Base-by-base conservation (phyloP, 23 tunicate species). In the Trididemnum nubilum region DNA sequence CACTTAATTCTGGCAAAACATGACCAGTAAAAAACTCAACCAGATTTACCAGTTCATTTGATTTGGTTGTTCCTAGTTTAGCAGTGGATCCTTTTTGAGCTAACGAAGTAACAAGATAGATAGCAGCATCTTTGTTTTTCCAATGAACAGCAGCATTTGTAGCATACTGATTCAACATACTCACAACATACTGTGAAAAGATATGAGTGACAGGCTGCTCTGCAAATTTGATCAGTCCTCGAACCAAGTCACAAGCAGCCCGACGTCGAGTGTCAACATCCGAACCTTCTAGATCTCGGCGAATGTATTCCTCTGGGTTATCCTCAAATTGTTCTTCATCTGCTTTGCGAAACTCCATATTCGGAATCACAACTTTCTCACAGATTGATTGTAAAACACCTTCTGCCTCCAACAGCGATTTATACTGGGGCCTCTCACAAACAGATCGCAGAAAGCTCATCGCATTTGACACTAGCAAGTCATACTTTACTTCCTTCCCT, bases 261-360 rank as follows among this genome's bases (percentile, higher is more conserved):
- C 98, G 66, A 63, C 98, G 78, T 33, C 98, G 52, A 5, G 98
- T 94, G 51, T 89, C 93, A 61, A 85, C 85, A 73, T 94, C 98
- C 82, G 82, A 72, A 36, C 98, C 98, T 89, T 94, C 98, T 44
- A 94, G 64, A 82, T 94, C 98, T 39, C 95, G 50, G 34, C 98
- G 58, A 40, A 94, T 94, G 37, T 85, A 94, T 65, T 94, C 98
- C 33, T 94, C 98, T 1, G 98, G 95, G 72, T 94, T 94, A 79
- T 89, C 95, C 85, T 94, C 95, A 73, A 94, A 94, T 57, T 89
- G 98, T 65, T 94, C 98, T 76, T 85, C 90, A 77, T 94, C 98
- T 5, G 85, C 84, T 26, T 64, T 64, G 61, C 98, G 81, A 58
- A 94, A 94, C 73, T 85, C 90, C 90, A 94, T 89, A 59, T 94